Conservation (phyloP, 1,140 invertebrate species). For the Trichonephila clavata region DNA sequence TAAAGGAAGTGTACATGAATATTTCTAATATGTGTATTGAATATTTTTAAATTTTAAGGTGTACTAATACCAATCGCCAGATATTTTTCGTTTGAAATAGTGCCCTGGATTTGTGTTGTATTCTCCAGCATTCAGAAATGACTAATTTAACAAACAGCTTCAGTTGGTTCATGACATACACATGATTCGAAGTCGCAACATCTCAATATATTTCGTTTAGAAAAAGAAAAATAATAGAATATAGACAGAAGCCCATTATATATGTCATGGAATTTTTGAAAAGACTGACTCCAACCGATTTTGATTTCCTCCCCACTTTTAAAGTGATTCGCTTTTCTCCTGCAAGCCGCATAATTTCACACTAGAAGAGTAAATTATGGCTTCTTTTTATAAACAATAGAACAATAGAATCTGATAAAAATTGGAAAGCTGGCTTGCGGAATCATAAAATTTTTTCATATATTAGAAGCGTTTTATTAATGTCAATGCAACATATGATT, state of each 20-base stretch:
- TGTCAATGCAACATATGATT: not conserved
- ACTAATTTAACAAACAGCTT: not conserved
- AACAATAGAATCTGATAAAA: constrained; percentile 29
- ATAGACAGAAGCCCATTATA: not conserved
- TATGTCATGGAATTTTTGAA: not conserved
- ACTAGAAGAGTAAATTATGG: not conserved
- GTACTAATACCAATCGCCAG: too few species aligned
- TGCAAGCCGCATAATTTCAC: not conserved
- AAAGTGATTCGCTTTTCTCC: not conserved
- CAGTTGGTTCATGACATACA: not conserved
- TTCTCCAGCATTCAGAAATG: too few species aligned
- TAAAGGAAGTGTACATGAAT: too few species aligned
- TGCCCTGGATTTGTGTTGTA: too few species aligned
- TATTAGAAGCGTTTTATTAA: constrained; percentile 21
- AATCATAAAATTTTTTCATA: constrained; percentile 16
- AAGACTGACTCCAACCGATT: not conserved
- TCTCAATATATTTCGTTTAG: not conserved
- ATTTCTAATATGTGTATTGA: too few species aligned
- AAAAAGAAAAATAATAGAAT: not conserved
- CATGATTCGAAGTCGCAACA: not conserved
- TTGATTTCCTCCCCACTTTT: not conserved
- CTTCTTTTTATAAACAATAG: constrained; percentile 15
- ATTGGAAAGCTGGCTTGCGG: not conserved
- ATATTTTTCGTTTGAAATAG: too few species aligned
- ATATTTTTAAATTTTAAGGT: too few species aligned